Percentiles rank a stretch among this genome's conserved stretches.
These are phyloP conservation scores for Eira barbara DNA, from an alignment of 2,113 vertebrate genomes.

Conservation along the genomic window DNA sequence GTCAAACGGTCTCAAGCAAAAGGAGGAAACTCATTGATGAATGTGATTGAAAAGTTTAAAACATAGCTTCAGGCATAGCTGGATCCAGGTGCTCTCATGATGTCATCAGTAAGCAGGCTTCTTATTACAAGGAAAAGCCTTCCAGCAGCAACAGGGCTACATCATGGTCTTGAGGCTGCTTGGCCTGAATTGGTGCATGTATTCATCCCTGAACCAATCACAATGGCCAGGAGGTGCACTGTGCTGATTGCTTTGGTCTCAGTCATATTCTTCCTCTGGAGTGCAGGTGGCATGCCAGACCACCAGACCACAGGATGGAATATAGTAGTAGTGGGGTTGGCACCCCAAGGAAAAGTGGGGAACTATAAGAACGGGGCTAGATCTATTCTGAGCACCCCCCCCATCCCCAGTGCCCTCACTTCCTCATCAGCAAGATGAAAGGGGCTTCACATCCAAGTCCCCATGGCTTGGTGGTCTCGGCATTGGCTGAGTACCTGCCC, in stretches of 20 bases:
- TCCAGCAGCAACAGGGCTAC: not conserved
- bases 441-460: not conserved
- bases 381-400: not conserved
- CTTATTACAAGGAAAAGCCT: not conserved
- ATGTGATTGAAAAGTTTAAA: not conserved
- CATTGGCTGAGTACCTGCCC: not conserved
- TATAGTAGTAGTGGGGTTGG: not conserved
- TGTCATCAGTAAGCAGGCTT: not conserved
- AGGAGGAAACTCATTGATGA: not conserved
- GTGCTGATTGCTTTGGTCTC: not conserved
- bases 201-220: not conserved
- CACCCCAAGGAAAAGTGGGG: not conserved
- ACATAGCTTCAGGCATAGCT: slow-evolving; percentile 4
- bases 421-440: not conserved
- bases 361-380: not conserved
- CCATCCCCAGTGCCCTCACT: not conserved
- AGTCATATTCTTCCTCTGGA: not conserved
- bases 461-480: not conserved
- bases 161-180: not conserved
- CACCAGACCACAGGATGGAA: not conserved
- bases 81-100: not conserved
- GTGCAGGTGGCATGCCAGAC: not conserved
- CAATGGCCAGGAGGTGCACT: not conserved
- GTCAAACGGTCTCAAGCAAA: not conserved
- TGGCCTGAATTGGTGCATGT: no score